phyloP scores from a whole-genome alignment of 2,113 vertebrate species.

The Setophaga petechia region DNA sequence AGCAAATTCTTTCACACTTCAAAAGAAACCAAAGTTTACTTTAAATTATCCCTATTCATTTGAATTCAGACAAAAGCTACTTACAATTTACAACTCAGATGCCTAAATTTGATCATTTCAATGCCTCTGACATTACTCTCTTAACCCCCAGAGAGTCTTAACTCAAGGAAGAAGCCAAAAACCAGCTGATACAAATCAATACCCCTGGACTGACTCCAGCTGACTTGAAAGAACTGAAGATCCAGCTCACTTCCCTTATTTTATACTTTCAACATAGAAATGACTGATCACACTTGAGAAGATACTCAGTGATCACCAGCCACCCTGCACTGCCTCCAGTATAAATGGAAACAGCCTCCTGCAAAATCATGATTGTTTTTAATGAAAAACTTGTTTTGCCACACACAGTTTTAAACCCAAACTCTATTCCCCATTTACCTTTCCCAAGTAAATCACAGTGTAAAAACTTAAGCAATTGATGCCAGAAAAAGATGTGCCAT shows the following conservation, averaged over 20 bases:
- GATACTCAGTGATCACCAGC: not conserved
- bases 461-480: not conserved
- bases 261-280: not conserved
- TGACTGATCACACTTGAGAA: not conserved
- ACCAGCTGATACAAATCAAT: not conserved
- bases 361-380: not conserved
- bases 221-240: not conserved
- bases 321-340: not conserved
- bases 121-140: not conserved
- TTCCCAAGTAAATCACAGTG: not conserved
- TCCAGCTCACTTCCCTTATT: not conserved
- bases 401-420: not conserved
- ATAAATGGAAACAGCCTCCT: not conserved
- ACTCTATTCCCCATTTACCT: not conserved
- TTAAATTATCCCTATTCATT: not conserved
- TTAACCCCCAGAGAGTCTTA: not conserved
- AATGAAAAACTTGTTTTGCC: not conserved
- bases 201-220: not conserved
- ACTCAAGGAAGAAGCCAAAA: not conserved
- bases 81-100: not conserved
- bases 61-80: not conserved
- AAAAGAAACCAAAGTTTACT: not conserved
- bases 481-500: not conserved
- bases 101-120: not conserved
- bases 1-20: not conserved